Percentiles rank a stretch among this genome's conserved stretches.
Conservation (phyloP, 2,113 vertebrate genomes). For the Nycticryphes semicollaris region DNA sequence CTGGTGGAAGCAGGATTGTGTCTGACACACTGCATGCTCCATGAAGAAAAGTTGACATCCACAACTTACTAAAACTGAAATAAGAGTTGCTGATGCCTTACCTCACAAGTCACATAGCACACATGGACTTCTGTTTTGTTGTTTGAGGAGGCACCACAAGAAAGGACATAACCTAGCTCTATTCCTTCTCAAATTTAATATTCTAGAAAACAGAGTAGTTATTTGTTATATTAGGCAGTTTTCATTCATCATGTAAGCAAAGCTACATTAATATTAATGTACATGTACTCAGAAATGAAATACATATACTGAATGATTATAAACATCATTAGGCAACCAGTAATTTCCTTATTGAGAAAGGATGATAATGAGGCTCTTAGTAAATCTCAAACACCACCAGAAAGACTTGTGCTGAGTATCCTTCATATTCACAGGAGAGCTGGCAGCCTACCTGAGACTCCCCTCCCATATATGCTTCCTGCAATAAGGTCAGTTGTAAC, state of each 20-base stretch:
- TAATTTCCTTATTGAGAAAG: constrained; percentile 14
- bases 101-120: accelerated
- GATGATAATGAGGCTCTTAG: not conserved
- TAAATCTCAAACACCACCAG: not conserved
- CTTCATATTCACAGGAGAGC: not conserved
- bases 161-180: not conserved
- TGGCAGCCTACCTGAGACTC: constrained; percentile 2
- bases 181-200: not conserved
- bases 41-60: accelerated
- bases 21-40: accelerated
- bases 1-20: accelerated
- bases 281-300: not conserved
- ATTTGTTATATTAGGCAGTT: not conserved
- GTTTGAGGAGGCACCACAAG: accelerated
- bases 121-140: accelerated
- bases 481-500: constrained; percentile 72
- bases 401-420: not conserved
- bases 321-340: not conserved
- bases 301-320: not conserved
- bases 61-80: not conserved
- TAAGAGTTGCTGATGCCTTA: not conserved
- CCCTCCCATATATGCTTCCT: not conserved
- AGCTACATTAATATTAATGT: constrained; percentile 18
- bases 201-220: not conserved
- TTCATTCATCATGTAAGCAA: not conserved